Conservation (phyloP, 1,140 invertebrate genomes). For the Pissodes strobi region DNA sequence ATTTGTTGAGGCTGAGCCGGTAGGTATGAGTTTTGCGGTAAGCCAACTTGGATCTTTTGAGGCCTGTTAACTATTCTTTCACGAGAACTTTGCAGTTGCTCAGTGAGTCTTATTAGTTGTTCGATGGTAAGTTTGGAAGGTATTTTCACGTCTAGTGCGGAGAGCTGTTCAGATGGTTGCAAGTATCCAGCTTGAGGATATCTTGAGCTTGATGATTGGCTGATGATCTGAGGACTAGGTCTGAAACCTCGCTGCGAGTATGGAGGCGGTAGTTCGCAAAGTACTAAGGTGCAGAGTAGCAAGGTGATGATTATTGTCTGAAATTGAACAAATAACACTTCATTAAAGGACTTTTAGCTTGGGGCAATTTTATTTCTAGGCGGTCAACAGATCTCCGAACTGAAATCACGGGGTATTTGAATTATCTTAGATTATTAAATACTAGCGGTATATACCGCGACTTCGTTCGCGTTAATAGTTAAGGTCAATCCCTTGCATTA, state of each 20-base stretch:
- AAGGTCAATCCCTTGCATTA: too few species aligned
- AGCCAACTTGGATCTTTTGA: background rate
- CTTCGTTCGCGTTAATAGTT: too few species aligned
- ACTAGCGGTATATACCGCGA: too few species aligned
- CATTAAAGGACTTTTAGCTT: too few species aligned
- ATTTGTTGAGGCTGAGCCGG: too few species aligned
- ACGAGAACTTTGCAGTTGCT: conserved; percentile 17
- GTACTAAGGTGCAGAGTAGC: background rate
- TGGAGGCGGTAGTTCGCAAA: conserved; percentile 24
- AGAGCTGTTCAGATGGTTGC: background rate
- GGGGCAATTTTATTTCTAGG: too few species aligned
- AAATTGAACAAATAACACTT: too few species aligned
- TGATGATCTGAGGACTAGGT: conserved; percentile 11
- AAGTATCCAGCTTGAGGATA: too few species aligned
- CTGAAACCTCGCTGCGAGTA: conserved; percentile 8
- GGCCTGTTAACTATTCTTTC: background rate
- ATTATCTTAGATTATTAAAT: too few species aligned
- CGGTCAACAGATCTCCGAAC: too few species aligned
- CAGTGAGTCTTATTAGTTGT: conserved; percentile 29
- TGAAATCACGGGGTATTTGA: too few species aligned
- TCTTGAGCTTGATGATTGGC: too few species aligned
- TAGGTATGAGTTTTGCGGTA: background rate
- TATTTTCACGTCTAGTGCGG: conserved; percentile 8
- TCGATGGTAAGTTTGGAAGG: conserved; percentile 29
- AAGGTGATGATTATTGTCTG: conserved; percentile 4